phyloP scores from a whole-genome alignment of 1,140 invertebrate species.

The Drosophila nikananu region DNA sequence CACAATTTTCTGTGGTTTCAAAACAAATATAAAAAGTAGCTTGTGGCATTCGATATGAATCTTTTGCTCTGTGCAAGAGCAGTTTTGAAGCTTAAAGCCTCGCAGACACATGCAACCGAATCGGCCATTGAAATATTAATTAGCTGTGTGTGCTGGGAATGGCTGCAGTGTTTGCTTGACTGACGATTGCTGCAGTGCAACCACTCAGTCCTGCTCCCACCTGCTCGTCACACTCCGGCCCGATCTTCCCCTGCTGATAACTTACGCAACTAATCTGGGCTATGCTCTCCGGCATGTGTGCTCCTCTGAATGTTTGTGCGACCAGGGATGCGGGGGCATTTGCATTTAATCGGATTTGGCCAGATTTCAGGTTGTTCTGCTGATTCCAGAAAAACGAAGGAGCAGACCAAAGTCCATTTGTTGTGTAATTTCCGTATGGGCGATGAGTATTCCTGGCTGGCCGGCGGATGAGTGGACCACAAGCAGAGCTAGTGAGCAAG shows the following conservation, averaged over 20 bases:
- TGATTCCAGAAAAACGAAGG: slow-evolving; percentile 48
- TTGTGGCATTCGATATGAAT: background rate
- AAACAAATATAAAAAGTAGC: background rate
- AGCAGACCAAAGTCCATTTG: slow-evolving; percentile 66
- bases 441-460: slow-evolving; percentile 23
- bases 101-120: slow-evolving; percentile 35
- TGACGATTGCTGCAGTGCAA: slow-evolving; percentile 70
- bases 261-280: slow-evolving; percentile 80
- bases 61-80: background rate
- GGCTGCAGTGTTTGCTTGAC: slow-evolving; percentile 70
- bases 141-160: slow-evolving; percentile 63
- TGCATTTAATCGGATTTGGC: slow-evolving; percentile 81
- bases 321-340: slow-evolving; percentile 48
- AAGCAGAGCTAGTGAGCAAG: slow-evolving; percentile 55
- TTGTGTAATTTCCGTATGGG: slow-evolving; percentile 67
- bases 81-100: slow-evolving; percentile 9
- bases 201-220: slow-evolving; percentile 39
- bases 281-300: slow-evolving; percentile 25
- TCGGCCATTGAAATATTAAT: slow-evolving; percentile 78
- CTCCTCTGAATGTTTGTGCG: background rate
- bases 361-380: slow-evolving; percentile 76
- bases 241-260: slow-evolving; percentile 55
- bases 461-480: slow-evolving; percentile 49
- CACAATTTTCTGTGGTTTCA: background rate
- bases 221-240: slow-evolving; percentile 1